phyloP scores from a whole-genome alignment of 2,113 vertebrate genomes.

The Gobiocypris rarus region DNA sequence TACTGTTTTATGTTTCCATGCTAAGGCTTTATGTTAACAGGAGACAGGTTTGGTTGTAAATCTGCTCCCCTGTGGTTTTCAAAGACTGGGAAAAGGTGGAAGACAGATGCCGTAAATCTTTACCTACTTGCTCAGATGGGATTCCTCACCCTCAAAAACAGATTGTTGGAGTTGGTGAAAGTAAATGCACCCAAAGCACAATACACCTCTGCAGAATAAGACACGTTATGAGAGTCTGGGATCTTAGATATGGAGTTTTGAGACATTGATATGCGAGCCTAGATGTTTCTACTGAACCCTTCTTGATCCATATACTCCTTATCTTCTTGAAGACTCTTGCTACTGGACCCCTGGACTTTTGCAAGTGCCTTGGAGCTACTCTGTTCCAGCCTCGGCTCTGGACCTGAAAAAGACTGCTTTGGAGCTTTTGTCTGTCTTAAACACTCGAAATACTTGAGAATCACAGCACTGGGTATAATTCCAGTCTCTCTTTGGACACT shows the following conservation, averaged over 20 bases:
- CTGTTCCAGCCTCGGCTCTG: slow-evolving; percentile 81
- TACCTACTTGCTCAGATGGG: slow-evolving; percentile 29
- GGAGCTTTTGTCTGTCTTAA: slow-evolving; percentile 74
- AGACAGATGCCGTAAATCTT: slow-evolving; percentile 43
- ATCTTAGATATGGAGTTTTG: slow-evolving; percentile 1
- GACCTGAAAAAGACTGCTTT: slow-evolving; percentile 76
- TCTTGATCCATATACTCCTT: slow-evolving; percentile 26
- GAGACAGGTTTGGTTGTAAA: slow-evolving; percentile 52
- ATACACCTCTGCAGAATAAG: slow-evolving; percentile 33
- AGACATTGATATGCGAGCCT: slow-evolving; percentile 13
- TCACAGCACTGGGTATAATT: slow-evolving; percentile 78
- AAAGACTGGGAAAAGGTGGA: slow-evolving; percentile 53
- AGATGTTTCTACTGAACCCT: slow-evolving; percentile 16
- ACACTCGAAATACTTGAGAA: slow-evolving; percentile 62
- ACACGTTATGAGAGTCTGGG: slow-evolving; percentile 41
- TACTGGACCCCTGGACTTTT: slow-evolving; percentile 75
- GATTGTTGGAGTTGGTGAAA: slow-evolving; percentile 32
- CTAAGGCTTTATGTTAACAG: slow-evolving; percentile 55
- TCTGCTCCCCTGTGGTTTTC: slow-evolving; percentile 60
- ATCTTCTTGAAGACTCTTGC: slow-evolving; percentile 65
- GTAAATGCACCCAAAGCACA: slow-evolving; percentile 24
- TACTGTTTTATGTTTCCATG: slow-evolving; percentile 53
- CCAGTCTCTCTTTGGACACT: slow-evolving; percentile 92
- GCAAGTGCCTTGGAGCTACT: slow-evolving; percentile 93
- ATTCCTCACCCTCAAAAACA: slow-evolving; percentile 22